Conservation (phyloP, 2,888 invertebrate genomes). For the Lutraria lutraria region DNA sequence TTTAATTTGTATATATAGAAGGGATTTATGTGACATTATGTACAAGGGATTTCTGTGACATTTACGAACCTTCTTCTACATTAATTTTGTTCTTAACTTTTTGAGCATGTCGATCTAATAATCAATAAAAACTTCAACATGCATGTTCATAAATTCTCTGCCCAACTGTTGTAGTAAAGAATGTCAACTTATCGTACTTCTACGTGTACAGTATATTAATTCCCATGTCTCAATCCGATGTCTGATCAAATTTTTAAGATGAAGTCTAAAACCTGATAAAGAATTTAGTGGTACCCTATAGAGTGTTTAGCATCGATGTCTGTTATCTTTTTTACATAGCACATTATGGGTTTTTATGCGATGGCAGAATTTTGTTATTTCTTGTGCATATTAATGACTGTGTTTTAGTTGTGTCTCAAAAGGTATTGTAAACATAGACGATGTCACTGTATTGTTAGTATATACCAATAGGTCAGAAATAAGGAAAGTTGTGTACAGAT, state of each 20-base stretch:
- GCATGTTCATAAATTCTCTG: too few relatives aligned
- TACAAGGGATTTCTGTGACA: neutral
- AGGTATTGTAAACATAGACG: neutral
- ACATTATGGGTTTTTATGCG: neutral
- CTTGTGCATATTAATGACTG: neutral
- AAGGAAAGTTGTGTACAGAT: too few relatives aligned
- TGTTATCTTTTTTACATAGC: neutral
- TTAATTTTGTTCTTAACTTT: neutral
- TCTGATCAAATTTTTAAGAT: neutral
- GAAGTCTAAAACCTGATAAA: neutral
- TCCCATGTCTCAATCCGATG: neutral
- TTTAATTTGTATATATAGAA: conserved; percentile 24
- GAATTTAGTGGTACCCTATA: neutral
- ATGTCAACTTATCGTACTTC: neutral
- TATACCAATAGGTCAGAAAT: too few relatives aligned
- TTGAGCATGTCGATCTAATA: neutral
- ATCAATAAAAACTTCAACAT: neutral
- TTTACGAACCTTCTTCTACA: neutral
- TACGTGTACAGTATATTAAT: neutral
- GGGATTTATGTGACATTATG: neutral
- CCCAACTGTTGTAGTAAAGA: too few relatives aligned
- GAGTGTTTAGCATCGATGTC: neutral
- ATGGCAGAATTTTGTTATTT: neutral
- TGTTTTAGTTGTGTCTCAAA: neutral
- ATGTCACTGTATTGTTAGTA: too few relatives aligned